These are phyloP conservation scores for Pollicipes pollicipes DNA, from an alignment of 1,140 invertebrate genomes.

Conservation along the genomic window DNA sequence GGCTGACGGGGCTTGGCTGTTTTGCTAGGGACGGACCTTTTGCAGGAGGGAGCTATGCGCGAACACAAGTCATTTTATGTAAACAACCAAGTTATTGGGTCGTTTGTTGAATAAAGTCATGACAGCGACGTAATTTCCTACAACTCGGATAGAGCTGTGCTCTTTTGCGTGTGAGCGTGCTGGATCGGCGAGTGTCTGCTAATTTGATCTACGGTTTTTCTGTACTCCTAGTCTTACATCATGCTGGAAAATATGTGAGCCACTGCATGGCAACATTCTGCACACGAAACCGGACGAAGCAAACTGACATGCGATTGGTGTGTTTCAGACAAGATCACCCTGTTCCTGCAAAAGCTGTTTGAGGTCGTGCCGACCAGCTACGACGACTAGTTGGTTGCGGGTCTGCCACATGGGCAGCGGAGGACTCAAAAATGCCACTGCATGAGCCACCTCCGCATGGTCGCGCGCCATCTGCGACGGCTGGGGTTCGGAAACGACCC, in stretches of 20 bases:
- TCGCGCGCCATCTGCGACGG: too few species aligned
- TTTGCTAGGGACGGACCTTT: neutral
- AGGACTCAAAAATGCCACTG: too few species aligned
- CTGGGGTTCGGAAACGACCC: too few species aligned
- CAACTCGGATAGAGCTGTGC: neutral
- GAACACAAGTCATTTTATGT: conserved; percentile 12
- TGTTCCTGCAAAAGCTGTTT: conserved; percentile 72
- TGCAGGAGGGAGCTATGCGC: conserved; percentile 6
- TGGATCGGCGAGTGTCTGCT: conserved; percentile 9
- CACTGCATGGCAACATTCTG: too few species aligned
- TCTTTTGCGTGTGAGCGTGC: neutral
- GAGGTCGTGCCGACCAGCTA: conserved; percentile 67
- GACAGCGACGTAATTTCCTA: neutral
- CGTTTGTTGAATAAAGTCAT: conserved; percentile 2
- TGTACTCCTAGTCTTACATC: conserved; percentile 13
- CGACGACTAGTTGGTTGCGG: conserved; percentile 12
- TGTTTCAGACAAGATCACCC: conserved; percentile 64
- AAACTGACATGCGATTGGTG: conserved; percentile 22
- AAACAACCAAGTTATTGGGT: neutral
- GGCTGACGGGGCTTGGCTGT: neutral
- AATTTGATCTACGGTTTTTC: conserved; percentile 16
- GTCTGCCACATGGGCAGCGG: too few species aligned
- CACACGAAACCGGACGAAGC: too few species aligned
- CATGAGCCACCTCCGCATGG: too few species aligned
- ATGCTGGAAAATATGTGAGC: neutral